phyloP scores from a whole-genome alignment of 2,797 vertebrate species.

The Fistularia tabacaria region DNA sequence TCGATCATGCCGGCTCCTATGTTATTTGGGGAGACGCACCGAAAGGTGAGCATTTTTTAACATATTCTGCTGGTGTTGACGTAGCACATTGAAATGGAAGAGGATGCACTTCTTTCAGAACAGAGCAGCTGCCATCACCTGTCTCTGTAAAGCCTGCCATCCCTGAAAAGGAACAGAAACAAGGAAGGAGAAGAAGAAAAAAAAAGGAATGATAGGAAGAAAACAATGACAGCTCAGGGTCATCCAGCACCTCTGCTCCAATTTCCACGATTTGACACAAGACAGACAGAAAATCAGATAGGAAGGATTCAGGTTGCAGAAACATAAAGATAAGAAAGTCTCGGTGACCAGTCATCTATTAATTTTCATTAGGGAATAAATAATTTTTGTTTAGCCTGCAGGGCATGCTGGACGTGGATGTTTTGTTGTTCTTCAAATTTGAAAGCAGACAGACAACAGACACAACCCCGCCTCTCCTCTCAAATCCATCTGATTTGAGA shows the following conservation, averaged over 20 bases:
- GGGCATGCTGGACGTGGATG: constrained; percentile 5
- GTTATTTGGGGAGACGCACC: too few species aligned
- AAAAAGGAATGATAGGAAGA: constrained; percentile 22
- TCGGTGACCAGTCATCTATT: constrained; percentile 25
- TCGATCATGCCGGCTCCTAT: too few species aligned
- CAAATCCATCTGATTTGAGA: too few species aligned
- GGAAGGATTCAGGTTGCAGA: constrained; percentile 34
- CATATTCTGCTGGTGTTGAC: background rate
- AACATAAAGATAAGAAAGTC: constrained; percentile 41
- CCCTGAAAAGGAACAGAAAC: constrained; percentile 29
- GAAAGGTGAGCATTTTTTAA: too few species aligned
- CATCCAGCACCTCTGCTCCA: constrained; percentile 50
- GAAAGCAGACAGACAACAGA: too few species aligned
- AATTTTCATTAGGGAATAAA: constrained; percentile 11
- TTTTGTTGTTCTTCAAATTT: too few species aligned
- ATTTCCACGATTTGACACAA: constrained; percentile 40
- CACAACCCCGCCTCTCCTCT: too few species aligned
- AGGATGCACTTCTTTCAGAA: constrained; percentile 1
- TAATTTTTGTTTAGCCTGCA: constrained; percentile 17
- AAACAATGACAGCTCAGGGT: constrained; percentile 71
- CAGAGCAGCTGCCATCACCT: constrained; percentile 22
- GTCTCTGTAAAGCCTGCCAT: constrained; percentile 38
- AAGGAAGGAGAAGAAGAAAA: constrained; percentile 11
- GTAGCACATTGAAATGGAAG: background rate
- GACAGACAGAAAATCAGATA: constrained; percentile 49